Evolutionary conservation across 2,797 vertebrate species (phyloP).

Genomic region (Tenualosa thibaudeaui): DNA sequence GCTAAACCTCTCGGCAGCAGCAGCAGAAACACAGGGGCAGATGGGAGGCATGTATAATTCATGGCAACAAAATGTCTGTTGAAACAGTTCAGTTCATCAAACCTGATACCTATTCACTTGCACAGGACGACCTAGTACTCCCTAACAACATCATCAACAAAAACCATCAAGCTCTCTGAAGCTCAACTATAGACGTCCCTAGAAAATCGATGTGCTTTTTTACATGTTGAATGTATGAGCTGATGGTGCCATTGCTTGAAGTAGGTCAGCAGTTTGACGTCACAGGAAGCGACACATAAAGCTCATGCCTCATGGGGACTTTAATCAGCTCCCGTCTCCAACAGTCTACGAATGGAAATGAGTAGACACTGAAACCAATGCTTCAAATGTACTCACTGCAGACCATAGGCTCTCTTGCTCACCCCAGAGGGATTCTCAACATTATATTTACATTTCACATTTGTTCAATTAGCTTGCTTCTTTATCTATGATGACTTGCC

Average conservation of each 20-base stretch:
- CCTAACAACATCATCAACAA: neutral
- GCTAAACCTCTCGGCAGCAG: neutral
- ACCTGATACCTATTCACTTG: slow-evolving; percentile 1
- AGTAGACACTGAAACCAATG: neutral
- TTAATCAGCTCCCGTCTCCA: neutral
- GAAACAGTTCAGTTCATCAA: neutral
- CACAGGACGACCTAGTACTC: neutral
- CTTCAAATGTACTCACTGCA: neutral
- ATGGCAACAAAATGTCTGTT: neutral
- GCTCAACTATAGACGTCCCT: neutral
- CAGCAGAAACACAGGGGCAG: neutral
- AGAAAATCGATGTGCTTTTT: neutral
- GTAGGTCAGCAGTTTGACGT: slow-evolving; percentile 16
- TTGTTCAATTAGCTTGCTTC: neutral
- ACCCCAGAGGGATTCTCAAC: neutral
- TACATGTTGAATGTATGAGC: neutral
- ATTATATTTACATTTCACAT: neutral
- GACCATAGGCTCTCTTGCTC: neutral
- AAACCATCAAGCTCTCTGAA: neutral
- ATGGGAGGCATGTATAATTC: neutral
- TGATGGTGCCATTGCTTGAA: neutral
- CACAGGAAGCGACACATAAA: neutral
- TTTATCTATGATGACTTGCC: neutral
- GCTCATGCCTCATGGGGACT: neutral
- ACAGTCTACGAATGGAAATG: neutral